phyloP scores from a whole-genome alignment of 2,888 invertebrate genomes.

The Drosophila subsilvestris region DNA sequence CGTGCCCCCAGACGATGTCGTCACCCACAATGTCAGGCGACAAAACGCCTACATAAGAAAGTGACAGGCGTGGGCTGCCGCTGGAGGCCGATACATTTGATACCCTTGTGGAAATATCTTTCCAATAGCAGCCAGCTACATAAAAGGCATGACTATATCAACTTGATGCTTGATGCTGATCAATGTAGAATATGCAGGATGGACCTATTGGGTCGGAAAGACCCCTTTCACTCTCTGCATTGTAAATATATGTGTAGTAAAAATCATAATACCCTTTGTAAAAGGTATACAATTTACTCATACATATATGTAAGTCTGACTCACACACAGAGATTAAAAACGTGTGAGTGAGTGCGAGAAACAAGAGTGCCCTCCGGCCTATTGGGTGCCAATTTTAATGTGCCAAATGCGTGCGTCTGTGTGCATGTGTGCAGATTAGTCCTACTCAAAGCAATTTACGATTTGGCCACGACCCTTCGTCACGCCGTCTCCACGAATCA shows the following conservation, averaged over 20 bases:
- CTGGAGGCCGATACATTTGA: neutral
- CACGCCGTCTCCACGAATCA: conserved; percentile 17
- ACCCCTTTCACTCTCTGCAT: neutral
- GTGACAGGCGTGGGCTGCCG: neutral
- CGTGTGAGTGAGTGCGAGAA: conserved; percentile 24
- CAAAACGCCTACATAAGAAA: conserved; percentile 35
- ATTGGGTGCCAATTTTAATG: conserved; percentile 77
- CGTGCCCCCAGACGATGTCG: conserved; percentile 33
- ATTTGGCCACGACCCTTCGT: conserved; percentile 50
- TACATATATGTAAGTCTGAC: conserved; percentile 34
- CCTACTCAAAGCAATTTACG: conserved; percentile 64
- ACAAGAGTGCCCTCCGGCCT: conserved; percentile 64
- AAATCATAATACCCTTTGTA: neutral
- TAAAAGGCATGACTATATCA: too few relatives aligned
- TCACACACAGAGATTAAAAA: conserved; percentile 15
- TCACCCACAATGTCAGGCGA: conserved; percentile 43
- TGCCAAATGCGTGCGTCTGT: conserved; percentile 55
- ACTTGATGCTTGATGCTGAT: too few relatives aligned
- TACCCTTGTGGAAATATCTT: neutral
- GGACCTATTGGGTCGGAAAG: too few relatives aligned
- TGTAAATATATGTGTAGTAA: neutral
- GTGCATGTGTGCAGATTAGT: conserved; percentile 51
- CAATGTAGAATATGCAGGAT: too few relatives aligned
- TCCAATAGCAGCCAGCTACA: neutral
- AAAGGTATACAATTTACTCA: neutral